Evolutionary conservation across 2,888 invertebrate genomes (phyloP), one percentile per base, ranked within the genome.

Genomic region (Drosophila tripunctata): DNA sequence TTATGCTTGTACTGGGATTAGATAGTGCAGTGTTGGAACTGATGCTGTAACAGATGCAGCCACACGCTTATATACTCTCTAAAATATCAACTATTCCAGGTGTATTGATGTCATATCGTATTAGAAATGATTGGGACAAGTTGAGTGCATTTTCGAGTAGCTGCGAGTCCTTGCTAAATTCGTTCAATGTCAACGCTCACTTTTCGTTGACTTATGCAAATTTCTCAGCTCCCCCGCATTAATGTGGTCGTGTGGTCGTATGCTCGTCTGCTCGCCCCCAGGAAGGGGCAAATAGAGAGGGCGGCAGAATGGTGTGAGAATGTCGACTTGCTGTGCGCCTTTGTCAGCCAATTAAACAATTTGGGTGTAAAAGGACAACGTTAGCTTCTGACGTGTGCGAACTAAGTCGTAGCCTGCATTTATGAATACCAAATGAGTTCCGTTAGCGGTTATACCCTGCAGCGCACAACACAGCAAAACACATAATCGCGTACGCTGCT

Each of bases 311-410:
- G 27, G 15, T 5, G 10, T 2, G 10, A 8, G 48, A 24, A 22
- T 15, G 35, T 24, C 6, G 36, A 17, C 41, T 21, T 17, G 41
- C 40, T 48, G 36, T 57, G 45, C 50, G 72, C 45, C 76, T 56
- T 73, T 73, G 75, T 82, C 73, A 79, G 81, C 81, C 87, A 82
- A 82, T 82, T 82, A 82, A 87, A 78, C 87, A 87, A 82, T 87
- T 81, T 81, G 67, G 75, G 72, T 62, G 70, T 61, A 50, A 84
- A 75, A 67, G 54, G 60, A 75, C 72, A 66, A 75, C 52, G 48
- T 51, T 38, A 57, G 76, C 44, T 40, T 54, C 55, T 48, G 58
- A 63, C 60, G 55, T 51, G 60, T 70, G 81, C 78, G 47, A 64
- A 58, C 75, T 63, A 64, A 76, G 67, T 70, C 62, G 36, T 43